Conservation (phyloP, 1,140 invertebrate species). For the Calephelis nemesis region DNA sequence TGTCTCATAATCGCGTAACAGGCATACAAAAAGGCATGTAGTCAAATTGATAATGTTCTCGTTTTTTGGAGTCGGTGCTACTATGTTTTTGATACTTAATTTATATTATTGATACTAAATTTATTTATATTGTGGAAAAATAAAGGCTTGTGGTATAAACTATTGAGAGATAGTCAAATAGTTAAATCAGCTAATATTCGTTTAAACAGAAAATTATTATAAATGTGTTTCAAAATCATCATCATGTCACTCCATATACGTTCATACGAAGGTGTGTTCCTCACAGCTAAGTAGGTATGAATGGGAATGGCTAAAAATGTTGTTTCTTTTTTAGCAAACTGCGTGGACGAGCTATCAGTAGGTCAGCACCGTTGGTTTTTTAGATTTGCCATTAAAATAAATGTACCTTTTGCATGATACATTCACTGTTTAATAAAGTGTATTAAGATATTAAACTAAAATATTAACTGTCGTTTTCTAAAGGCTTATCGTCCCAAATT, state of each 20-base stretch:
- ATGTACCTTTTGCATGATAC: slow-evolving; percentile 26
- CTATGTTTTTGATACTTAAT: background rate
- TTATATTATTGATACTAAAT: background rate
- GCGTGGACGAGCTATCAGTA: slow-evolving; percentile 88
- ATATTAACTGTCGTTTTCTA: no score
- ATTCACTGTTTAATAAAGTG: background rate
- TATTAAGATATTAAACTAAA: no score
- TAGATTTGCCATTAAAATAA: slow-evolving; percentile 28
- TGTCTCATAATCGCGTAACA: no score
- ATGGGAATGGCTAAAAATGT: slow-evolving; percentile 32
- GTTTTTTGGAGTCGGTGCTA: no score
- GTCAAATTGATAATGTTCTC: no score
- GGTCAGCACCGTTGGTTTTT: slow-evolving; percentile 81
- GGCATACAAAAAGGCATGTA: no score
- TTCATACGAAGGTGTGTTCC: slow-evolving; percentile 13
- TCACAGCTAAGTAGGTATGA: slow-evolving; percentile 11
- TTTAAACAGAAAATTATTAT: background rate
- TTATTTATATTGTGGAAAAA: background rate
- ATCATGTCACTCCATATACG: slow-evolving; percentile 8
- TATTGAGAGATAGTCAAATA: background rate
- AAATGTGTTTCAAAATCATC: slow-evolving; percentile 6
- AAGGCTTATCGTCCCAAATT: no score
- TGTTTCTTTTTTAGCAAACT: slow-evolving; percentile 87
- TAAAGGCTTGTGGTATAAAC: background rate
- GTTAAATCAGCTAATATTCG: background rate